Base-by-base conservation (phyloP, 2,113 vertebrate species). In the Machaerirhynchus nigripectus region DNA sequence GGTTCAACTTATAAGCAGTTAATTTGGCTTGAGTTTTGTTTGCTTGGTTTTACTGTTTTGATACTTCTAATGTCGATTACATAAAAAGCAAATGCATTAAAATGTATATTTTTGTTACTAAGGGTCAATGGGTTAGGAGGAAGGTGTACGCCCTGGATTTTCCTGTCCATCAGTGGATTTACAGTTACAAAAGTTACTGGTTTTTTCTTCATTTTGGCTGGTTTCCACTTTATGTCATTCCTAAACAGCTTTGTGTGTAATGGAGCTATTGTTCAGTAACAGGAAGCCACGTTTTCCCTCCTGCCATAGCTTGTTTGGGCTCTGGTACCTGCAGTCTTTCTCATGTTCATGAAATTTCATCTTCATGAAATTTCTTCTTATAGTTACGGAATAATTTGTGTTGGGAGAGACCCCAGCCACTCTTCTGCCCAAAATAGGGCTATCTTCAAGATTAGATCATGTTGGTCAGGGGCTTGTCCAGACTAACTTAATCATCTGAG, bases 391-490 rank as follows among this genome's bases (percentile, higher is more conserved):
- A 53, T 40, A 20, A 65, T 47, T 77, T 69, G 22, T 77, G 19
- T 13, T 77, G 57, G 20, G 7, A 57, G 23, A 67, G 10, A 61
- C 5, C 2, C 13, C 26, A 42, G 35, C 8, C 5, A 35, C 10
- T 19, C 11, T 69, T 37, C 42, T 69, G 28, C 14, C 68, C 33
- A 30, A 87, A 50, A 47, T 11, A 63, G 49, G 6, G 13, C 19
- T 73, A 31, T 56, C 13, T 76, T 83, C 37, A 69, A 37, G 9
- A 28, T n/a, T 39, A n/a, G 20, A 37, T 55, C 26, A 6, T 42
- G 4, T 49, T 3, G 1, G 27, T 3, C 0, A 0, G 8, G 4
- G 30, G 40, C n/a, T 53, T 53, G 6, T 80, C 23, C 19, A 46
- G 17, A 11, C 3, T 1, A 84, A 44, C 78, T 46, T 46, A 93